Base-by-base conservation (phyloP, 2,888 invertebrate genomes). In the Pseudococcus jackbeardsleyi region DNA sequence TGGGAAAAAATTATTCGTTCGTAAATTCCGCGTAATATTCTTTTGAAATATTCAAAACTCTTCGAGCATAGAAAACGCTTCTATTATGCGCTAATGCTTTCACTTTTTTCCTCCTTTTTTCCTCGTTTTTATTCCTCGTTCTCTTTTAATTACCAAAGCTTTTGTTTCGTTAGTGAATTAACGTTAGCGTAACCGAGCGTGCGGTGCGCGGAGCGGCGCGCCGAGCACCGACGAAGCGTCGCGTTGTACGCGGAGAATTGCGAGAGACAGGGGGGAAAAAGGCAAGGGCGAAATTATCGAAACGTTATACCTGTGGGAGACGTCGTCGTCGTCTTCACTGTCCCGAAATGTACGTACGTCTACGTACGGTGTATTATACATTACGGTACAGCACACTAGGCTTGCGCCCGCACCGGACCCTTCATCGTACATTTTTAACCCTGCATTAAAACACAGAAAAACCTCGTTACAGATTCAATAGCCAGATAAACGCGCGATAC, bases 231-330 rank as follows among this genome's bases (percentile, higher is more conserved):
- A 7, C 50, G 17, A 50, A 15, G 17, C 5, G 50, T 19, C 26
- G 26, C 26, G 26, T 33, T 33, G 26, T 33, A 19, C 59, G 17
- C 54, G 15, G 15, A 26, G 33, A 72, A 64, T 9, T 19, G 68
- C 15, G 68, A 12, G 12, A 33, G 33, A 72, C 11, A 26, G 33
- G 11, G 19, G 17, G 9, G 33, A 72, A 72, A 72, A 72, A 72
- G 68, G 26, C 26, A 33, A 22, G 54, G 33, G 54, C 46, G 54
- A 50, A 54, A 85, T 85, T 48, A 50, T 85, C 54, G 85, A 48
- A 85, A 85, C 85, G 85, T 50, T 85, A 85, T 50, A 85, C 85
- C 85, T 85, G 85, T 85, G 85, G 85, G 85, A 85, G 85, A 85
- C 54, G 54, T 59, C 7, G 59, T 59, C 7, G 59, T 59, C 7